Conservation (phyloP, 2,888 invertebrate species). For the Rhaphigaster nebulosa region DNA sequence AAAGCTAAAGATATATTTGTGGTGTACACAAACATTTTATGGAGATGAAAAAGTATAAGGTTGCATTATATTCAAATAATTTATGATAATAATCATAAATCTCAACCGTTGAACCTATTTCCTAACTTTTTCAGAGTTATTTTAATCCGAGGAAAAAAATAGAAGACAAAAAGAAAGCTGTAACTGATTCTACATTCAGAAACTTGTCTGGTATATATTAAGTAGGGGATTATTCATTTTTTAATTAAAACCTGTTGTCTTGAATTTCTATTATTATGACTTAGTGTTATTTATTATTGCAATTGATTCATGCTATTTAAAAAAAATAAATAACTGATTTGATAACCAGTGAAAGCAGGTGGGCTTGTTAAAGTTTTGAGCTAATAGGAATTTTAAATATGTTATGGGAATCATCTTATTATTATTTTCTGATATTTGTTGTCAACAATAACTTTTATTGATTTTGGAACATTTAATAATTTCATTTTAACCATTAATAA, state of each 20-base stretch:
- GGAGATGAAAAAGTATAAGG: neutral
- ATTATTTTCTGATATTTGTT: too few species aligned
- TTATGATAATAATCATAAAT: neutral
- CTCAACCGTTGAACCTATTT: neutral
- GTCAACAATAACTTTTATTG: too few species aligned
- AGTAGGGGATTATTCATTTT: neutral
- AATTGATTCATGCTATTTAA: neutral
- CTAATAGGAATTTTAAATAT: too few species aligned
- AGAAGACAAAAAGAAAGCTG: neutral
- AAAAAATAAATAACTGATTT: neutral
- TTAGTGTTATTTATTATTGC: neutral
- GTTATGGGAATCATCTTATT: too few species aligned
- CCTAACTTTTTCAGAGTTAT: neutral
- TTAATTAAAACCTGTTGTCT: neutral
- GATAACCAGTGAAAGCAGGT: neutral
- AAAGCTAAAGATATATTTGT: neutral
- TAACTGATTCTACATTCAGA: neutral
- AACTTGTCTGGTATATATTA: neutral
- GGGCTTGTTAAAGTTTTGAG: too few species aligned
- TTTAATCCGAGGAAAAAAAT: neutral
- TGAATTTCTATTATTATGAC: neutral
- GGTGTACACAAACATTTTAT: neutral
- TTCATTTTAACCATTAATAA: too few species aligned
- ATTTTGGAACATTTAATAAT: too few species aligned
- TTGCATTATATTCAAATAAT: neutral